Conservation (phyloP, 1,140 invertebrate genomes). For the Lepidurus packardi region DNA sequence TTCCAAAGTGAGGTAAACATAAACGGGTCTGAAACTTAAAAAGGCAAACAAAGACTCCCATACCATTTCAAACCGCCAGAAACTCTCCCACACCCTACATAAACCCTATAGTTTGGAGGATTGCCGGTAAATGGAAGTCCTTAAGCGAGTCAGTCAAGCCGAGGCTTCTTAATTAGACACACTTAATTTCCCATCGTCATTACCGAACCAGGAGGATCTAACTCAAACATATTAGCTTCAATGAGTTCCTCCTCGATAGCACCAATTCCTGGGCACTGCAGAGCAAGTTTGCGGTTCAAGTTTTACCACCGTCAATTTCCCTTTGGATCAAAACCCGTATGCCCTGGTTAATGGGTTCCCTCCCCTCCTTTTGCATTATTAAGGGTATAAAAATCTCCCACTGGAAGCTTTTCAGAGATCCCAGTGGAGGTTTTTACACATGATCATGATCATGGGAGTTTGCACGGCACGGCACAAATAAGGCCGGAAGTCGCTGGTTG, state of each 20-base stretch:
- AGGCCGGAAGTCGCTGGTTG: slow-evolving; percentile 12
- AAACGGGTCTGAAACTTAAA: too few relatives aligned
- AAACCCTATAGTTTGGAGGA: neutral
- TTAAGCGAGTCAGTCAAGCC: neutral
- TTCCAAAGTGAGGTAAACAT: too few relatives aligned
- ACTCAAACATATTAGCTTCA: too few relatives aligned
- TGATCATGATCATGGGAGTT: neutral
- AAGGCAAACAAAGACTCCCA: too few relatives aligned
- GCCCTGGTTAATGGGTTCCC: neutral
- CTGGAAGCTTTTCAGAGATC: neutral
- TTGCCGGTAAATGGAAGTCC: neutral
- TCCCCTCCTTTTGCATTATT: too few relatives aligned
- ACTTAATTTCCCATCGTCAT: neutral
- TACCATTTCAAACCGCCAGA: too few relatives aligned
- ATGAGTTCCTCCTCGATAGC: too few relatives aligned
- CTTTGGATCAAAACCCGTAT: neutral
- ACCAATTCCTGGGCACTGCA: neutral
- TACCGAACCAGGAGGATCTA: neutral
- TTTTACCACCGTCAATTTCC: slow-evolving; percentile 7
- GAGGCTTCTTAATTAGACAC: neutral
- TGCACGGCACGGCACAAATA: neutral
- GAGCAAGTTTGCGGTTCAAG: slow-evolving; percentile 12
- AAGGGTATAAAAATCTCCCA: too few relatives aligned
- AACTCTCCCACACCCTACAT: neutral
- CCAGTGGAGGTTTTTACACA: too few relatives aligned